A percentile compares a stretch with the other conserved stretches of the same genome.
phyloP scores from a whole-genome alignment of 2,888 invertebrate species.

The Clostera curtula region DNA sequence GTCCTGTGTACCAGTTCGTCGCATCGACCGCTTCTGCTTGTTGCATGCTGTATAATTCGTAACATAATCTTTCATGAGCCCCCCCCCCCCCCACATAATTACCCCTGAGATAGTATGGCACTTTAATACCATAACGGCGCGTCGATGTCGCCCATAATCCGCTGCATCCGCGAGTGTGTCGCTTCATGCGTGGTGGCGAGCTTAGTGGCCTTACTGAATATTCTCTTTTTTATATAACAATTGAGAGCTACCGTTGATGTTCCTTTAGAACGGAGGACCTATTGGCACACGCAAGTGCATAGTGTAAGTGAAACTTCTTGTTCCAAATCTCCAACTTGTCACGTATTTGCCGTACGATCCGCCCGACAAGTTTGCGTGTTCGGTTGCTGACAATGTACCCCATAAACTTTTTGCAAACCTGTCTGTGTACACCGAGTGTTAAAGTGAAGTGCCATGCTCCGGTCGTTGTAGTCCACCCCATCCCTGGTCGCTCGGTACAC shows the following conservation, averaged over 20 bases:
- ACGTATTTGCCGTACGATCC: constrained; percentile 65
- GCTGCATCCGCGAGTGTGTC: constrained; percentile 63
- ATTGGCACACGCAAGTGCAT: constrained; percentile 74
- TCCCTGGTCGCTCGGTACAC: constrained; percentile 38
- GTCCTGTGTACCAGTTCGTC: constrained; percentile 24
- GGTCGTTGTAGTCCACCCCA: constrained; percentile 61
- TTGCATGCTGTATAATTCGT: constrained; percentile 53
- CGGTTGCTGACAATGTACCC: constrained; percentile 57
- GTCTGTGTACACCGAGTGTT: constrained; percentile 61
- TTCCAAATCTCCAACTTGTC: constrained; percentile 75
- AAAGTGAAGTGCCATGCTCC: constrained; percentile 73
- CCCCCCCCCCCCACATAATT: too few species aligned
- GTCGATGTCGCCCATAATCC: constrained; percentile 50
- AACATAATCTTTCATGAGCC: constrained; percentile 46
- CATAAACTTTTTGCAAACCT: constrained; percentile 57
- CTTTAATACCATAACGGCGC: constrained; percentile 59
- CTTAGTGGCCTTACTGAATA: constrained; percentile 68
- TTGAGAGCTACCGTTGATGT: constrained; percentile 52
- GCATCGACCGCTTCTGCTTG: constrained; percentile 42
- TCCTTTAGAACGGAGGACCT: constrained; percentile 61
- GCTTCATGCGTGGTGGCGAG: constrained; percentile 69
- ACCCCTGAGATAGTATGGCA: constrained; percentile 67
- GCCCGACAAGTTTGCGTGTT: constrained; percentile 70
- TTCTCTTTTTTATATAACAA: constrained; percentile 63
- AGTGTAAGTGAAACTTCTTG: constrained; percentile 74